Conservation (phyloP, 2,888 invertebrate species). For the Pyrgus malvae region DNA sequence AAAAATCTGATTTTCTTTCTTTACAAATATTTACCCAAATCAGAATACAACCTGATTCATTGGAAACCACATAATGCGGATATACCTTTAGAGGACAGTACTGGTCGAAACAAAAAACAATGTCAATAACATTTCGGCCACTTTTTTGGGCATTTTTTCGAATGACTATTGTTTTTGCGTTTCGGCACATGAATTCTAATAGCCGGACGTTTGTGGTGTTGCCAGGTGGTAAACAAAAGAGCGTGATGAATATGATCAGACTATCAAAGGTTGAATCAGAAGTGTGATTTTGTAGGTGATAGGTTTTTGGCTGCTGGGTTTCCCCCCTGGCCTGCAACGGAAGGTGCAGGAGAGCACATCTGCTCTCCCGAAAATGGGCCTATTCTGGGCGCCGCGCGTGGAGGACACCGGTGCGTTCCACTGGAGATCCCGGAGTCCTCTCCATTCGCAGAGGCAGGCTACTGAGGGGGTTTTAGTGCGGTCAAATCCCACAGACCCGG, state of each 20-base stretch:
- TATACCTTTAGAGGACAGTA: slow-evolving; percentile 42
- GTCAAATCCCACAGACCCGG: too few relatives aligned
- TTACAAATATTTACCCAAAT: neutral
- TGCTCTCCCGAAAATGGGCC: too few relatives aligned
- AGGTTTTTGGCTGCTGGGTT: too few relatives aligned
- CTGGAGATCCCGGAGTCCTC: too few relatives aligned
- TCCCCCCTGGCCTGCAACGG: too few relatives aligned
- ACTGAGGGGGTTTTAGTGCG: too few relatives aligned
- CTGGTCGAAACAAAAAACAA: slow-evolving; percentile 45
- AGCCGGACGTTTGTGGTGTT: slow-evolving; percentile 31
- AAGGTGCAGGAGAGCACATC: too few relatives aligned
- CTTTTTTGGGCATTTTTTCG: slow-evolving; percentile 39
- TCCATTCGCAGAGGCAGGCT: too few relatives aligned
- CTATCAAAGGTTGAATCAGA: neutral
- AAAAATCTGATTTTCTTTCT: neutral
- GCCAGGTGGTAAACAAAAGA: slow-evolving; percentile 9
- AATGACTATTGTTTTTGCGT: slow-evolving; percentile 32
- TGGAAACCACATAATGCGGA: neutral
- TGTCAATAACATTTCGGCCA: slow-evolving; percentile 54
- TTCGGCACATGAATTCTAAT: slow-evolving; percentile 36
- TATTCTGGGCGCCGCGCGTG: too few relatives aligned
- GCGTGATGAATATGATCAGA: neutral
- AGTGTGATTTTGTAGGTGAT: neutral
- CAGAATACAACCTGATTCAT: neutral
- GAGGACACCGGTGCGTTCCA: too few relatives aligned